Evolutionary conservation across 2,113 vertebrate genomes (phyloP), one percentile per base, ranked within the genome.

Genomic region (Sebastes schlegelii): DNA sequence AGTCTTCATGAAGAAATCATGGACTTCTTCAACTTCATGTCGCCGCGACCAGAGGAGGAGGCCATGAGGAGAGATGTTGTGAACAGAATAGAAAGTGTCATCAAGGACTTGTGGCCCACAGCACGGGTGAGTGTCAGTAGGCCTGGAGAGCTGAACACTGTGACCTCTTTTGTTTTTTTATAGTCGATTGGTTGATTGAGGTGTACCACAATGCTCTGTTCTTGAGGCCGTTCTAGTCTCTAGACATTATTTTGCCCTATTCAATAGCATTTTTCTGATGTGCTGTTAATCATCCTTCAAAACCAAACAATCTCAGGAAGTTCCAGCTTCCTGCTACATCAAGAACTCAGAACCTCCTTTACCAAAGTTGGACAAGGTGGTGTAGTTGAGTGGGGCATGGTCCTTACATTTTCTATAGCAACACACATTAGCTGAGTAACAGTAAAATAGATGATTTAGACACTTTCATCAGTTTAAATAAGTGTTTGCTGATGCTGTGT

Each of bases 21-120:
- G 86, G 98, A 99, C 86, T 99, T 99, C 70, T 99, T 99, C 91
- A 96, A 97, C 93, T 99, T 99, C 94, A 99, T 99, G 97, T 99
- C 98, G 9, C 98, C 98, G 62, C 95, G 97, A 79, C 97, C 97
- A 11, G 98, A 98, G 87, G 98, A 99, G 94, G 97, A 97, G 84
- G 95, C 97, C 71, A 99, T 99, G 98, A 97, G 98, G 61, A 95
- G 96, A 85, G 97, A 98, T 82, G 98, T 99, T 5, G 98, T 99
- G 71, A 96, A 96, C 86, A 93, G 98, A 83, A 98, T 99, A 87
- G 97, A 99, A 88, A 93, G 92, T 0, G 96, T 99, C 89, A 98
- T 99, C 79, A 99, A 97, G 89, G 97, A 99, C 77, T 95, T 99
- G 77, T 99, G 98, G 98, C 98, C 98, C 54, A 94, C 97, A 1